Percentiles rank a stretch among this genome's conserved stretches.
phyloP scores from a whole-genome alignment of 1,140 invertebrate genomes.

The Hycleus cichorii region DNA sequence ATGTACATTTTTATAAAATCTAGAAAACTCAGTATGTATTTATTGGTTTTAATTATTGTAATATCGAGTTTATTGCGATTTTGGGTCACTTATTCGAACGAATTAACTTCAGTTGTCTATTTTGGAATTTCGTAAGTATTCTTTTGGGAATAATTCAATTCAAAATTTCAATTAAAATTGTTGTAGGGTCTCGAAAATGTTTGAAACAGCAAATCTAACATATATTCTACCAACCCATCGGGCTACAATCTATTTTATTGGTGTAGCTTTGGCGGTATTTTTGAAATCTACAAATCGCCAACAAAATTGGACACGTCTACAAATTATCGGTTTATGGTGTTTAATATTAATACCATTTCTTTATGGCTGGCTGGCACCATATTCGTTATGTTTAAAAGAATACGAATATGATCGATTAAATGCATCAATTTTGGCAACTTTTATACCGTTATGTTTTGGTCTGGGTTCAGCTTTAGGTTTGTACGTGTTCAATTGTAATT shows the following conservation, averaged over 20 bases:
- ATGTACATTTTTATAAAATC: conserved; percentile 55
- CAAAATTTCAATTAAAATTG: conserved; percentile 7
- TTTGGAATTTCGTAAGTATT: conserved; percentile 59
- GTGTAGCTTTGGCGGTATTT: conserved; percentile 53
- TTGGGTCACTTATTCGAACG: conserved; percentile 49
- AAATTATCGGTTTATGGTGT: conserved; percentile 8
- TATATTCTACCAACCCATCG: conserved; percentile 63
- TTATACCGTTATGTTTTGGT: conserved; percentile 28
- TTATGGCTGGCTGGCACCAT: conserved; percentile 19
- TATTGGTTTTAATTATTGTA: conserved; percentile 43
- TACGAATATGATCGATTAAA: conserved; percentile 23
- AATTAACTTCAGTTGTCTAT: conserved; percentile 57
- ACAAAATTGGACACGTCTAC: not conserved
- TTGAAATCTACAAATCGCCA: conserved; percentile 32
- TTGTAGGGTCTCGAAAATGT: conserved; percentile 50
- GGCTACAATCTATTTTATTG: conserved; percentile 62
- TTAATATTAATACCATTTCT: conserved; percentile 14
- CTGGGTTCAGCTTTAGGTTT: conserved; percentile 19
- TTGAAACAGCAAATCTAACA: conserved; percentile 58
- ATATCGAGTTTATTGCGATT: conserved; percentile 54
- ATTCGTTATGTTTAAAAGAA: conserved; percentile 15
- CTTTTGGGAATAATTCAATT: conserved; percentile 3
- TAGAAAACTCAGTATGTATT: conserved; percentile 45
- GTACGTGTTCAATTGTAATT: conserved; percentile 22
- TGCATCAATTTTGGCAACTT: conserved; percentile 19